Evolutionary conservation across 2,888 invertebrate species (phyloP), one percentile per base, ranked within the genome.

Genomic region (Belgica antarctica): DNA sequence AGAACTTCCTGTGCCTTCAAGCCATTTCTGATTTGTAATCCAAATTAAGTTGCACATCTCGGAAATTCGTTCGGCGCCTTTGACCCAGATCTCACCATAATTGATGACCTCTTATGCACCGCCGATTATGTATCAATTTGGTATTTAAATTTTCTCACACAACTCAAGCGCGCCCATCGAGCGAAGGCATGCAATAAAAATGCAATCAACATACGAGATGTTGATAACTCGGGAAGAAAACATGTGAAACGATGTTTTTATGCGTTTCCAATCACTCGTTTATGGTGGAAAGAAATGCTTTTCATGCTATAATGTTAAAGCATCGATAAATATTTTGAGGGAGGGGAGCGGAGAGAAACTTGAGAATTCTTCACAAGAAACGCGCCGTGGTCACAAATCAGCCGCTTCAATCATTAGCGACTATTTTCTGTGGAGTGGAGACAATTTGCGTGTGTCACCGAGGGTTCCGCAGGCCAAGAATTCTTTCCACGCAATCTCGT

Each of bases 171-270:
- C 46, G 15, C 8, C 46, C 15, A 15, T 52, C 19, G 22, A 52
- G 12, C 17, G n/a, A 22, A 52, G 22, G 22, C 52, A 17, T 52
- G 52, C 52, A 52, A 52, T 52, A 22, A 52, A 52, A 52, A 52
- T 52, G 52, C 52, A 52, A 52, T 52, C 52, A 52, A 22, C 22
- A 52, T 17, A 8, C 52, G 52, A 52, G 52, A 52, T 17, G 52
- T n/a, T 46, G 46, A 46, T 46, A 46, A 46, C 4, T n/a, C 10
- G 15, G 15, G 46, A 46, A 15, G 15, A 46, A 31, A 8, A 31
- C 12, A 46, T 46, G 46, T 10, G 12, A 46, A 15, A 46, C 22
- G 5, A 8, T 52, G 52, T 22, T 52, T 31, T 52, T 52, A 52
- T 52, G 52, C 52, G 17, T 17, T 52, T 52, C 22, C 52, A 22